Conservation (phyloP, 2,888 invertebrate species). For the Nycteola revayana region DNA sequence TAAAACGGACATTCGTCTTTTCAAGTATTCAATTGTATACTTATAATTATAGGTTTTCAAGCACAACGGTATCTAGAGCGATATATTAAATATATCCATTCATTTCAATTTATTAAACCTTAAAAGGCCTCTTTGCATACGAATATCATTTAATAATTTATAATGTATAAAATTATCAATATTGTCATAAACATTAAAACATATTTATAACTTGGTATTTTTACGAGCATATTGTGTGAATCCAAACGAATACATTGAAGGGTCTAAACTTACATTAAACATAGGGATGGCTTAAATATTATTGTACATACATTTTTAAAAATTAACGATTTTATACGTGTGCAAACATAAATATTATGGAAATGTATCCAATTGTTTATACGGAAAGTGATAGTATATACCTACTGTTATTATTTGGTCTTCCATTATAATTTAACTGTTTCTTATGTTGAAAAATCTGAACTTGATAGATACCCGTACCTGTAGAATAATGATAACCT, state of each 20-base stretch:
- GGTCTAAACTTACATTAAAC: slow-evolving; percentile 53
- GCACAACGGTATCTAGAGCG: slow-evolving; percentile 26
- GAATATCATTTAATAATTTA: too few relatives aligned
- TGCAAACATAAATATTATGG: slow-evolving; percentile 45
- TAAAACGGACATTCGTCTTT: slow-evolving; percentile 22
- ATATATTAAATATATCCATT: slow-evolving; percentile 3
- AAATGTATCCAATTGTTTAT: slow-evolving; percentile 40
- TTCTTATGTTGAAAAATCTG: slow-evolving; percentile 22
- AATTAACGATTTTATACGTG: slow-evolving; percentile 66
- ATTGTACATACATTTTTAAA: slow-evolving; percentile 68
- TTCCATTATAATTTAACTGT: slow-evolving; percentile 53
- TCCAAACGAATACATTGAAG: slow-evolving; percentile 40
- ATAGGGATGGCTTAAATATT: slow-evolving; percentile 58
- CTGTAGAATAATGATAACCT: too few relatives aligned
- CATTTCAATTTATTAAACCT: too few relatives aligned
- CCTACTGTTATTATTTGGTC: slow-evolving; percentile 60
- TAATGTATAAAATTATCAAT: too few relatives aligned
- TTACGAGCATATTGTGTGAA: too few relatives aligned
- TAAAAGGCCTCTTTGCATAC: slow-evolving; percentile 1
- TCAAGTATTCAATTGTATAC: slow-evolving; percentile 28
- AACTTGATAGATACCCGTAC: slow-evolving; percentile 11
- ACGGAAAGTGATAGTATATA: slow-evolving; percentile 34
- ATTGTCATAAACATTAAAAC: too few relatives aligned
- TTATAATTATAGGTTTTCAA: slow-evolving; percentile 29
- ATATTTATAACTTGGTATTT: too few relatives aligned